Evolutionary conservation across 1,140 invertebrate genomes (phyloP).

Genomic region (Drosophila sucinea): DNA sequence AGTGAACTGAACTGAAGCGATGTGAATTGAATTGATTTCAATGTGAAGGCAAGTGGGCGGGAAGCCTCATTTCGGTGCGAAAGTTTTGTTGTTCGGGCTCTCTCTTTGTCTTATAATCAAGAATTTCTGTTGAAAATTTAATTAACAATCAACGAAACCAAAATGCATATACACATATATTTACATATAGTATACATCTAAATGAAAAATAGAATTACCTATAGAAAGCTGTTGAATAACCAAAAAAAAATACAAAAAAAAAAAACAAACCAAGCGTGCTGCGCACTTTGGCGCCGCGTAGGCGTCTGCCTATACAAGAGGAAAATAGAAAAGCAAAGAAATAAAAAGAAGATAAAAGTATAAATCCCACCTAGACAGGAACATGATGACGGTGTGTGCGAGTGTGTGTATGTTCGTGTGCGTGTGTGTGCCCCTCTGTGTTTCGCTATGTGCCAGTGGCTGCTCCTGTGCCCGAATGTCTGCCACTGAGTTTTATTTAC

Average conservation of each 20-base stretch:
- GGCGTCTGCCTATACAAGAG: slow-evolving; percentile 65
- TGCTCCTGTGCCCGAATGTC: background rate
- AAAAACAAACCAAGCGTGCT: slow-evolving; percentile 51
- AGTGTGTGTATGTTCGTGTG: slow-evolving; percentile 20
- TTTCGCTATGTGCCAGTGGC: background rate
- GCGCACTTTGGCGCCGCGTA: slow-evolving; percentile 75
- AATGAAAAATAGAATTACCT: slow-evolving; percentile 1
- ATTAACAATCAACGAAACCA: slow-evolving; percentile 31
- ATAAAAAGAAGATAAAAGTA: slow-evolving; percentile 36
- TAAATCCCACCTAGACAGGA: slow-evolving; percentile 52
- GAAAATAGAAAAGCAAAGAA: slow-evolving; percentile 30
- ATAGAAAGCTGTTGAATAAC: background rate
- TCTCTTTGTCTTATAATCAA: slow-evolving; percentile 3
- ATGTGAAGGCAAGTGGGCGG: slow-evolving; percentile 9
- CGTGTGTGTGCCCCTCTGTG: slow-evolving; percentile 2
- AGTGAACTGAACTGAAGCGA: slow-evolving; percentile 30
- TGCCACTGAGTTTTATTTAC: slow-evolving; percentile 62
- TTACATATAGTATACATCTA: background rate
- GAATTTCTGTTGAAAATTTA: slow-evolving; percentile 41
- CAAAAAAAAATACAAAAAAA: background rate
- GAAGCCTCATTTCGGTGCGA: slow-evolving; percentile 23
- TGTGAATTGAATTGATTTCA: slow-evolving; percentile 1
- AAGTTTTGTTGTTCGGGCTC: slow-evolving; percentile 42
- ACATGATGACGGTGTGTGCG: slow-evolving; percentile 19
- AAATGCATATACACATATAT: slow-evolving; percentile 1